phyloP scores from a whole-genome alignment of 2,797 vertebrate species.

The Onychomys arenicola region DNA sequence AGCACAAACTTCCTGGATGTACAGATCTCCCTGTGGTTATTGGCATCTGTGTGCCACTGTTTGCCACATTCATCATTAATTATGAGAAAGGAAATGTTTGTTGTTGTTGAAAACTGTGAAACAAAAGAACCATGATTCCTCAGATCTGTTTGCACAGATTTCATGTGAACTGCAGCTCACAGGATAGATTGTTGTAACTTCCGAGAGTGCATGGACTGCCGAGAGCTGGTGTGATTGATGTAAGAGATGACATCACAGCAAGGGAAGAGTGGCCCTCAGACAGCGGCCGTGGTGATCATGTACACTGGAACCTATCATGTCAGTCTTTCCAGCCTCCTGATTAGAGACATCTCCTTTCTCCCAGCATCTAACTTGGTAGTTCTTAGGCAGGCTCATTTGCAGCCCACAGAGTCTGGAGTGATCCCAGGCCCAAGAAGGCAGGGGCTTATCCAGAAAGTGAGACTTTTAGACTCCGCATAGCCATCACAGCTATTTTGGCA shows the following conservation, averaged over 20 bases:
- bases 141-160: neutral
- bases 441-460: neutral
- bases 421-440: neutral
- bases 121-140: neutral
- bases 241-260: neutral
- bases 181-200: neutral
- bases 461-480: neutral
- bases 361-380: neutral
- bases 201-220: neutral
- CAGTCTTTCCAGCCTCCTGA: neutral
- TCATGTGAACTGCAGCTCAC: slow-evolving; percentile 1
- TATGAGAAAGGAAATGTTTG: neutral
- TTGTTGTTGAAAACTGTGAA: neutral
- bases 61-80: neutral
- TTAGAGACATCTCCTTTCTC: neutral
- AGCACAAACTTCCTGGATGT: neutral
- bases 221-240: neutral
- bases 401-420: neutral
- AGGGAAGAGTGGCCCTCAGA: neutral
- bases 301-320: neutral
- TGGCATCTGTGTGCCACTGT: neutral
- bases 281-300: neutral
- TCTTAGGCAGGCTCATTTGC: neutral
- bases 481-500: slow-evolving; percentile 44
- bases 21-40: neutral